Evolutionary conservation across 2,888 invertebrate species (phyloP), one percentile per base, ranked within the genome.

Genomic region (Plusia festucae): DNA sequence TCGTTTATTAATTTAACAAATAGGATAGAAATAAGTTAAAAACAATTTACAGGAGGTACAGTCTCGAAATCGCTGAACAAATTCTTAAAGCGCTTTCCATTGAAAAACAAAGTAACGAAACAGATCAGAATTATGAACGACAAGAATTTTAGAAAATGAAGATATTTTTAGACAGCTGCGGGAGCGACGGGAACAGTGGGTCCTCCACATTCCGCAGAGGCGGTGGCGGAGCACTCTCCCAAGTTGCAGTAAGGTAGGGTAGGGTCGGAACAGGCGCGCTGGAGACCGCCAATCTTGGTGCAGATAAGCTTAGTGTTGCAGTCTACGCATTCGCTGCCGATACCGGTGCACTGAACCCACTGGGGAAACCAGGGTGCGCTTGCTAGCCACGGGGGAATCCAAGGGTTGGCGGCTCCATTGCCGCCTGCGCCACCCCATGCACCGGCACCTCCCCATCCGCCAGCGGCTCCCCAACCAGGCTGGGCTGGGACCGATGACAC

Each of bases 201-300:
- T 0, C 46, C 79, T 32, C 0, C 82, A 32, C 95, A 95, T 61
- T 87, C 92, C 0, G 76, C 88, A 1, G 92, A 68, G 0, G 95
- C 93, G 0, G 94, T 93, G 8, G 93, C 94, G 0, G 95, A 94
- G 82, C 95, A 95, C 64, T 87, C 87, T n/a, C 95, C 95, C 11
- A 91, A 85, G 82, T 93, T 94, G 85, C 95, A 95, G 82, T 91
- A 88, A 0, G 95, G 95, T 18, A 90, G 73, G 1, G 90, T 85
- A 0, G 94, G 94, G 78, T 94, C 95, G 2, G 83, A 76, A 79
- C 95, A 95, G 9, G 90, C 75, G 13, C 84, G 86, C 60, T 90
- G 84, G 0, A 94, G 72, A 3, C 90, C 92, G 4, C 95, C 94
- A 22, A 93, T 69, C 73, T 93, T 93, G 0, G 93, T 94, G 85